These are phyloP conservation scores for Syrrhaptes paradoxus DNA, from an alignment of 2,113 vertebrate species.

Conservation along the genomic window DNA sequence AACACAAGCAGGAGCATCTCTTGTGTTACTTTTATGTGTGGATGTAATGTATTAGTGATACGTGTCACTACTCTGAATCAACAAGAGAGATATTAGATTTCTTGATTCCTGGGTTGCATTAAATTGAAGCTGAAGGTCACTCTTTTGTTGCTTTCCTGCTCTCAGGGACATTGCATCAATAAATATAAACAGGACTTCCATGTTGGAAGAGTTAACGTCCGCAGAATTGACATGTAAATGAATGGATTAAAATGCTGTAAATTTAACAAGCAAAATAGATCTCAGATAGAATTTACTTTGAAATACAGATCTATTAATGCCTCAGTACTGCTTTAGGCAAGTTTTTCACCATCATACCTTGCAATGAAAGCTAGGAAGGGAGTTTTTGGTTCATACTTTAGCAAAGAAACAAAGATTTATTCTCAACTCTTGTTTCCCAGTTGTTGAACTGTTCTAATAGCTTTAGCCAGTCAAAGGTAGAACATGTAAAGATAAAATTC, in stretches of 20 bases:
- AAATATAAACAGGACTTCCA: not conserved
- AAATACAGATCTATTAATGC: not conserved
- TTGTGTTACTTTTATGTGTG: not conserved
- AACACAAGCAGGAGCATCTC: not conserved
- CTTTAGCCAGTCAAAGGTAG: not conserved
- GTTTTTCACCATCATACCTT: not conserved
- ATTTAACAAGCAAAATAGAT: not conserved
- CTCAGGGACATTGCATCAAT: not conserved
- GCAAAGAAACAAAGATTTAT: not conserved
- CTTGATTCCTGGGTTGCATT: not conserved
- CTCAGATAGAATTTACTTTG: not conserved
- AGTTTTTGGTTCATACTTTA: not conserved
- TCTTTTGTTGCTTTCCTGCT: not conserved
- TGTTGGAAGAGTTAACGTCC: not conserved
- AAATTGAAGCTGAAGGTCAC: not conserved
- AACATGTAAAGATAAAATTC: not conserved
- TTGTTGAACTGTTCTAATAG: not conserved
- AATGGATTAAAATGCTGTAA: not conserved
- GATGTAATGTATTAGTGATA: not conserved
- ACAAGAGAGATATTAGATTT: not conserved
- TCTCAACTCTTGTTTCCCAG: not conserved
- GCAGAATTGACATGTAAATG: not conserved
- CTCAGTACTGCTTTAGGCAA: not conserved
- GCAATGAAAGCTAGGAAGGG: not conserved
- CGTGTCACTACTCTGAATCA: not conserved